These are phyloP conservation scores for Gymnogyps californianus DNA, from an alignment of 2,113 vertebrate genomes.

Conservation along the genomic window DNA sequence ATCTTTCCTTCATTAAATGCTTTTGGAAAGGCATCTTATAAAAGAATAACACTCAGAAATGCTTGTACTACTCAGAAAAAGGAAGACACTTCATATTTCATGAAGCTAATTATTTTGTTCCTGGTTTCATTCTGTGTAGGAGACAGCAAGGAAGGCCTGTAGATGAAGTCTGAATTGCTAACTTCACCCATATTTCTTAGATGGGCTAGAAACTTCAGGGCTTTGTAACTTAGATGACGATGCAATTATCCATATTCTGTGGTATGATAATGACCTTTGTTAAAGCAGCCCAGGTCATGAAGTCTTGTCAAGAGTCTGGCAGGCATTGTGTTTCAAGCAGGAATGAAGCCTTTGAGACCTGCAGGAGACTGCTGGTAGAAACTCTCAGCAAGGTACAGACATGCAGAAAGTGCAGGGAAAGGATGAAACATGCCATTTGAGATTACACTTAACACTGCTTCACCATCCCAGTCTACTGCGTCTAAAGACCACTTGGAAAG, in stretches of 20 bases:
- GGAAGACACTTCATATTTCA: background rate
- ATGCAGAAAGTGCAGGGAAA: background rate
- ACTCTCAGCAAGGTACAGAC: background rate
- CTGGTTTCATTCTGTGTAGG: background rate
- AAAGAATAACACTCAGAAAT: background rate
- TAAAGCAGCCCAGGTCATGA: background rate
- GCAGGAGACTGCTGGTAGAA: background rate
- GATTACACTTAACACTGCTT: background rate
- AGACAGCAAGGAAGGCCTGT: background rate
- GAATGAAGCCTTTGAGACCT: background rate
- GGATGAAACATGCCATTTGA: background rate
- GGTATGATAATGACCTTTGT: background rate
- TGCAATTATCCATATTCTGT: background rate
- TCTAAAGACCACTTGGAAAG: background rate
- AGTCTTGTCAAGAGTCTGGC: background rate
- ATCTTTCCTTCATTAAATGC: slow-evolving; percentile 19
- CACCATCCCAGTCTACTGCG: background rate
- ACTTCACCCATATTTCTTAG: background rate
- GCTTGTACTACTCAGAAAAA: background rate
- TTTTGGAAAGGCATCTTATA: background rate
- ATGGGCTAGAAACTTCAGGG: background rate
- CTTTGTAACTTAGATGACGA: background rate
- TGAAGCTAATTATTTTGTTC: background rate
- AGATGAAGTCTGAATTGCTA: background rate
- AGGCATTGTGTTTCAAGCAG: background rate